Conservation (phyloP, 2,797 vertebrate genomes). For the Alectoris magna region DNA sequence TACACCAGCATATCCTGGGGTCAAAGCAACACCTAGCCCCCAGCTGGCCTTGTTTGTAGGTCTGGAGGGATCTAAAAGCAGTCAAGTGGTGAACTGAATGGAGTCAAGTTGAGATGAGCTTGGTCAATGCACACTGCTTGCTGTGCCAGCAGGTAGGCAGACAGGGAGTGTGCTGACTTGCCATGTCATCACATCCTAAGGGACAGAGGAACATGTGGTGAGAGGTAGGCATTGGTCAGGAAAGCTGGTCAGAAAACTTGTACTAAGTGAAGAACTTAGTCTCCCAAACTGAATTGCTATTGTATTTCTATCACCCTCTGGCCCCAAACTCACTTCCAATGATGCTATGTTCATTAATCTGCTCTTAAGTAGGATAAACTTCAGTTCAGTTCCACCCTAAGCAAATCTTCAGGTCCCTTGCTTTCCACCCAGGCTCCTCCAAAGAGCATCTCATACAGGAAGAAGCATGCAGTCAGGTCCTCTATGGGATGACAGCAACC, state of each 20-base stretch:
- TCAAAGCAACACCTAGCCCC: background rate
- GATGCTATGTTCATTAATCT: background rate
- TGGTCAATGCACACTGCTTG: background rate
- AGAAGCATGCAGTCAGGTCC: background rate
- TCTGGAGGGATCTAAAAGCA: background rate
- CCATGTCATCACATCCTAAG: background rate
- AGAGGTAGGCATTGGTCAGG: background rate
- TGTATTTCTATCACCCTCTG: background rate
- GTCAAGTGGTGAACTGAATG: background rate
- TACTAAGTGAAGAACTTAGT: background rate
- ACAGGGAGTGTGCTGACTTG: background rate
- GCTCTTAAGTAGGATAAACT: background rate
- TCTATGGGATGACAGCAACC: background rate
- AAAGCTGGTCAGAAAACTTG: background rate
- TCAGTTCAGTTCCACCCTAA: background rate
- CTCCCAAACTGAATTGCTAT: background rate
- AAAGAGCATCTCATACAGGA: background rate
- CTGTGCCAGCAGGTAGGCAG: accelerated
- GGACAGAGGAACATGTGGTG: background rate
- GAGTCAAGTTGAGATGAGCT: background rate
- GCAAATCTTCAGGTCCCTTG: background rate
- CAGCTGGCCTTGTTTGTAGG: background rate
- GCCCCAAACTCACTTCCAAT: background rate
- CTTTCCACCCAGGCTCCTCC: background rate
- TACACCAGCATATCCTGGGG: background rate